Evolutionary conservation across 2,888 invertebrate species (phyloP), one percentile per base, ranked within the genome.

Genomic region (Erpobdella octoculata): DNA sequence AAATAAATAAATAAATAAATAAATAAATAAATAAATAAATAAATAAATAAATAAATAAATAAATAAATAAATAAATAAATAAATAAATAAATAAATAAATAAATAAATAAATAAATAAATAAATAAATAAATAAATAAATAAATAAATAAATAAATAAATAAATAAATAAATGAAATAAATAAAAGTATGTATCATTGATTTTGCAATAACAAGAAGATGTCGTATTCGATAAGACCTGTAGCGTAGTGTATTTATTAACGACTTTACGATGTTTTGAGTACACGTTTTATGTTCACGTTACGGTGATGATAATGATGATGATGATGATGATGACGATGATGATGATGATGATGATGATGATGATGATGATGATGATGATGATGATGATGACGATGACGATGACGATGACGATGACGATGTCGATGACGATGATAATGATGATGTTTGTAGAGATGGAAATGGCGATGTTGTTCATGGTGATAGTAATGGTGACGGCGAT

Each of bases 381-480:
- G 31, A 68, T 48, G 31, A 58, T 68, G 9, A 48, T 61, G 36
- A 68, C 28, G 48, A 68, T 68, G 38, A 68, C 48, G 36, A 68
- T 68, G 38, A 48, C 48, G 48, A 48, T 48, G 31, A 68, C 21
- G 48, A 68, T 68, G 48, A 68, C 5, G 48, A 68, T 61, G 48
- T 48, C 5, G 33, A 41, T 3, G 2, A 46, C 5, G 46, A 46
- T 46, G 5, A 46, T 5, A 21, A 5, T 5, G 46, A 46, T 46
- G 46, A 46, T 46, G 46, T n/a, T 2, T 18, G 46, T 46, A 21
- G 21, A n/a, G 46, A 5, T 46, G 46, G 21, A n/a, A 5, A 46
- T 46, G 61, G 25, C 5, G 6, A 28, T 59, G 61, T 25, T 59
- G 61, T 3, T 59, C 21, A 31, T 25, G 61, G 6, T 6, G 6